Evolutionary conservation across 2,888 invertebrate species (phyloP), one percentile per base, ranked within the genome.

Genomic region (Drosophila testacea): DNA sequence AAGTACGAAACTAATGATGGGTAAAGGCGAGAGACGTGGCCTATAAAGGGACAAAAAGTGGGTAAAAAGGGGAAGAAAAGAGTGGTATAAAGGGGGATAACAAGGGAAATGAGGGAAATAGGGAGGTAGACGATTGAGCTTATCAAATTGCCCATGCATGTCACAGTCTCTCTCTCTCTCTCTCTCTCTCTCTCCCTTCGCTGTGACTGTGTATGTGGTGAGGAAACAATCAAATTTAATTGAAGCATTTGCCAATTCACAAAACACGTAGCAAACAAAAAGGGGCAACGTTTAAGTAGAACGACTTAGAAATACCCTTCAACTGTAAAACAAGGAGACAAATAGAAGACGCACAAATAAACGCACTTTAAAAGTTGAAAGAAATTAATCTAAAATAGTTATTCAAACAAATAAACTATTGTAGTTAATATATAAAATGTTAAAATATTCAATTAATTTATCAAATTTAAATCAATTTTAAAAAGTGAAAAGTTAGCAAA

Each of bases 141-240:
- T 79, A 81, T 79, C 73, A 81, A 79, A 79, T 81, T 77, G 81
- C 55, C 71, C 71, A 77, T 79, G 74, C 79, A 80, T 74, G 69
- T 72, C 71, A 69, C 61, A 47, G 48, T 50, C 38, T 13, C 32
- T 9, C 39, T 30, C 34, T 13, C 38, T n/a, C 10, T 22, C 22
- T 46, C n/a, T 51, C 34, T 60, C 41, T 44, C 30, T 46, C 50
- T 62, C 16, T 22, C 22, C 22, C 22, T 22, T 22, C 22, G 3
- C 55, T 63, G 38, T 63, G 41, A 34, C 28, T 39, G 47, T 55
- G 59, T 57, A 51, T 60, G 55, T 59, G 66, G 69, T 32, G 41
- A 55, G 74, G 62, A 69, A 73, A 81, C 84, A 84, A 87, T 83
- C 84, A 87, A 79, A 81, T 81, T 84, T 84, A 87, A 83, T 87